Percentiles rank a stretch among this genome's conserved stretches.
phyloP scores from a whole-genome alignment of 1,140 invertebrate genomes.

The Atta colombica region DNA sequence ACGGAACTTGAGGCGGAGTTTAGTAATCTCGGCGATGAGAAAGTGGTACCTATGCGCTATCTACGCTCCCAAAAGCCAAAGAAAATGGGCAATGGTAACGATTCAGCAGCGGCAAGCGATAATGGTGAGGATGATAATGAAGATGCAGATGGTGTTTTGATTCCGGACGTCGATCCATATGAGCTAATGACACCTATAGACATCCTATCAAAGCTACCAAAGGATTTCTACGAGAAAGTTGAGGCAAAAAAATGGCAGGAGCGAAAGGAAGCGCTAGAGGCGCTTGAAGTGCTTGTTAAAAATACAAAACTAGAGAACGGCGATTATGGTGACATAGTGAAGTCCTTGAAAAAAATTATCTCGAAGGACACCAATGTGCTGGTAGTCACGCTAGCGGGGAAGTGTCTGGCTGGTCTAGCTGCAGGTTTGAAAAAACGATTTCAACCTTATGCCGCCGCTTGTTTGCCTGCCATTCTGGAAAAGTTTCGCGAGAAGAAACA shows the following conservation, averaged over 20 bases:
- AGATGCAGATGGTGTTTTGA: slow-evolving; percentile 88
- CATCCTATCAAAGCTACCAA: slow-evolving; percentile 96
- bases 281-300: slow-evolving; percentile 92
- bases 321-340: slow-evolving; percentile 96
- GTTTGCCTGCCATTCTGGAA: slow-evolving; percentile 94
- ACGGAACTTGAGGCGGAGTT: slow-evolving; percentile 96
- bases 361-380: slow-evolving; percentile 98
- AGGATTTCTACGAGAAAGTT: slow-evolving; percentile 98
- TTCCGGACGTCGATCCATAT: slow-evolving; percentile 94
- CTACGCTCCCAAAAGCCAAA: slow-evolving; percentile 96
- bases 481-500: slow-evolving; percentile 99
- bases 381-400: slow-evolving; percentile 94
- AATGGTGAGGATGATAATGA: slow-evolving; percentile 87
- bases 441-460: slow-evolving; percentile 92
- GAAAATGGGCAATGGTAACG: slow-evolving; percentile 83
- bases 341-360: slow-evolving; percentile 95
- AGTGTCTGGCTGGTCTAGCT: slow-evolving; percentile 94
- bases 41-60: slow-evolving; percentile 92
- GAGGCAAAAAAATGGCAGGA: slow-evolving; percentile 99
- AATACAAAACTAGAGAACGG: slow-evolving; percentile 96
- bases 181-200: slow-evolving; percentile 97
- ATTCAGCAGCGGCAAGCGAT: slow-evolving; percentile 83
- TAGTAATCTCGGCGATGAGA: slow-evolving; percentile 89
- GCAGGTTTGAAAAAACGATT: slow-evolving; percentile 96
- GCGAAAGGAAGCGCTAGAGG: slow-evolving; percentile 96